phyloP scores from a whole-genome alignment of 2,888 invertebrate genomes.

The Callyntrura sp. region DNA sequence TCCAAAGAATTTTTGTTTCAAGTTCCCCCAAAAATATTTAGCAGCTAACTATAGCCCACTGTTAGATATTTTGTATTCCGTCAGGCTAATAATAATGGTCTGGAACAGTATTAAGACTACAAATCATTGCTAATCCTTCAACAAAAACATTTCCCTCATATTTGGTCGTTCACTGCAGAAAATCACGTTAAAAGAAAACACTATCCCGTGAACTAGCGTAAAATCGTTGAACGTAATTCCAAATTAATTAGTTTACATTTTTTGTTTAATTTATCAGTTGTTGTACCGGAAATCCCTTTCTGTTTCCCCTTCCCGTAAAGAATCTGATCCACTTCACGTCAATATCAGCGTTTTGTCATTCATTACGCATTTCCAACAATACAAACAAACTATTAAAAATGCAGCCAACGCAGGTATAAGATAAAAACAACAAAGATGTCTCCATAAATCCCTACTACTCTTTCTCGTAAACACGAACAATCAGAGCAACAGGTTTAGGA shows the following conservation, averaged over 20 bases:
- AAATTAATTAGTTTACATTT: neutral
- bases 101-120: too few relatives aligned
- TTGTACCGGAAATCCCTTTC: slow-evolving; percentile 19
- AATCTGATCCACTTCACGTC: slow-evolving; percentile 45
- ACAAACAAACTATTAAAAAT: neutral
- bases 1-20: neutral
- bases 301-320: slow-evolving; percentile 54
- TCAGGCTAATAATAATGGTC: too few relatives aligned
- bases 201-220: neutral
- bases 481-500: slow-evolving; percentile 41
- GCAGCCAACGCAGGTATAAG: neutral
- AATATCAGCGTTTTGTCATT: neutral
- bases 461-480: slow-evolving; percentile 5
- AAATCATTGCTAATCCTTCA: too few relatives aligned
- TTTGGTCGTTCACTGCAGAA: too few relatives aligned
- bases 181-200: too few relatives aligned
- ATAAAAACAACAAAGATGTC: slow-evolving; percentile 7
- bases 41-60: neutral
- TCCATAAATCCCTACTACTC: slow-evolving; percentile 6
- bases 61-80: too few relatives aligned
- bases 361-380: neutral
- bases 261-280: neutral
- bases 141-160: too few relatives aligned
- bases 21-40: neutral
- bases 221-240: neutral